These are phyloP conservation scores for Oscarella lobularis DNA, from an alignment of 37 sponge, comb jelly and placozoan genomes.

Conservation along the genomic window DNA sequence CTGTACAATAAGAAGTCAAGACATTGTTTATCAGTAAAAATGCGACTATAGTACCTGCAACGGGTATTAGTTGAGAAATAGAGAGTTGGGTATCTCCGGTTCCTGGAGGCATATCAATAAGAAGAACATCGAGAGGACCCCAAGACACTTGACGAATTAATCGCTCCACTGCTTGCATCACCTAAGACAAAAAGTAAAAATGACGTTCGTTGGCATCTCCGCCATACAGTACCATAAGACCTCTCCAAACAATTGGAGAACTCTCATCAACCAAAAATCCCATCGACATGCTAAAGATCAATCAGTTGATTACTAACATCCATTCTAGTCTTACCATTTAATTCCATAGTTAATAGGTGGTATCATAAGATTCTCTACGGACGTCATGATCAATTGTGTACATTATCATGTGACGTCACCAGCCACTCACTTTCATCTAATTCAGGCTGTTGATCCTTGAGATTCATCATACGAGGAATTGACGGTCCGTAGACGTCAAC, in stretches of 20 bases:
- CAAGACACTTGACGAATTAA: conserved; percentile 76
- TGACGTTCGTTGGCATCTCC: not conserved
- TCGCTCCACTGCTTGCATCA: conserved; percentile 93
- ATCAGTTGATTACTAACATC: not conserved
- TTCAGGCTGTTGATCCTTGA: conserved; percentile 61
- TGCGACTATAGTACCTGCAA: no score
- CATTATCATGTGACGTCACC: not conserved
- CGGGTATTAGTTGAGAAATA: conserved; percentile 66
- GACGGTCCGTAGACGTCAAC: conserved; percentile 99
- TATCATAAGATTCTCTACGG: conserved; percentile 78
- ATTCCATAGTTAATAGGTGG: conserved; percentile 85
- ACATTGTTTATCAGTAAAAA: no score
- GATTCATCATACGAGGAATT: conserved; percentile 87
- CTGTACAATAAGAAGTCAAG: no score
- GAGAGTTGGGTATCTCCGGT: conserved; percentile 97
- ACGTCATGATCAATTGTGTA: no score
- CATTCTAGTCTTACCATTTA: conserved; percentile 53
- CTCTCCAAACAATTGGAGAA: conserved; percentile 91
- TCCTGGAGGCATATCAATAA: conserved; percentile 97
- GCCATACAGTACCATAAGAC: conserved; percentile 69
- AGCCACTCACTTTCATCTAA: conserved; percentile 50
- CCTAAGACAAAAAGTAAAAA: conserved; percentile 21
- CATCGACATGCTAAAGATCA: conserved; percentile 89
- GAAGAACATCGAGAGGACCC: conserved; percentile 80
- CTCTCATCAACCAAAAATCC: conserved; percentile 91